phyloP scores from a whole-genome alignment of 2,113 vertebrate genomes.

The Callorhinus ursinus region DNA sequence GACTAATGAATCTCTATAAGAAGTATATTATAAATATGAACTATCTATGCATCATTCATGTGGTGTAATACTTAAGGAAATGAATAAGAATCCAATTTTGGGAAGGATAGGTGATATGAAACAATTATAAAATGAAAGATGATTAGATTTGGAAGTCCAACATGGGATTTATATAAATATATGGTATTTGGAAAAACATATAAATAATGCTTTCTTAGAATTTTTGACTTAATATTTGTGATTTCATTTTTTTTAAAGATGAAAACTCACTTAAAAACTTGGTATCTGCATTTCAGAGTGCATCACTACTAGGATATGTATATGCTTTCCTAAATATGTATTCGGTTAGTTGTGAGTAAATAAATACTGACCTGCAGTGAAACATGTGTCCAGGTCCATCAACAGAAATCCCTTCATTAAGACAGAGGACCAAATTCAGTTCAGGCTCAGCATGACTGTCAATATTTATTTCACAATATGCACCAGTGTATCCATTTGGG shows the following conservation, averaged over 20 bases:
- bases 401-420: constrained; percentile 73
- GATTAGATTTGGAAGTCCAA: background rate
- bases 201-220: background rate
- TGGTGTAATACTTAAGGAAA: background rate
- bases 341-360: background rate
- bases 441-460: constrained; percentile 52
- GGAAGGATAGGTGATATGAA: background rate
- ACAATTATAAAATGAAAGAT: background rate
- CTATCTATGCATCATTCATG: background rate
- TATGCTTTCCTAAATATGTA: background rate
- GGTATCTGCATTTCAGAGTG: background rate
- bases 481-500: constrained; percentile 84
- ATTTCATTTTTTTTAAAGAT: background rate
- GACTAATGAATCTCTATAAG: background rate
- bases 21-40: background rate
- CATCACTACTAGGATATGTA: background rate
- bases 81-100: background rate
- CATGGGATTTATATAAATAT: background rate
- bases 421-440: constrained; percentile 45
- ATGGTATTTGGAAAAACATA: background rate
- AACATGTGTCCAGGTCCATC: constrained; percentile 72
- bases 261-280: background rate
- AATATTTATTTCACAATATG: constrained; percentile 88
- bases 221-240: background rate
- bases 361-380: constrained; percentile 81